Conservation (phyloP, 1,140 invertebrate genomes). For the Spodoptera litura region DNA sequence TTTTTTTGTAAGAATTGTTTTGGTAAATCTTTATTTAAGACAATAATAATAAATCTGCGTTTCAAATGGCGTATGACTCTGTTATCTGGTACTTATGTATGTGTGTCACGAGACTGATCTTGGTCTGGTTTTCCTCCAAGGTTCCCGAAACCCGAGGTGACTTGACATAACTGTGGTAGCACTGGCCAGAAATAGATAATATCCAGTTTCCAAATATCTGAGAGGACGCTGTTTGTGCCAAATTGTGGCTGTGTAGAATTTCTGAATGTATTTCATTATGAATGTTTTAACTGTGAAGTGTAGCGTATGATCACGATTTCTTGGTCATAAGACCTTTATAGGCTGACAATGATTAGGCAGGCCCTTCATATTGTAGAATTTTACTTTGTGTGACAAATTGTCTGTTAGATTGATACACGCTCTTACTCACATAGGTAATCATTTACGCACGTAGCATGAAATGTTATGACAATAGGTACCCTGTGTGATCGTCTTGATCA, state of each 20-base stretch:
- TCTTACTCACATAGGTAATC: too few relatives aligned
- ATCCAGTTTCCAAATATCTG: conserved; percentile 61
- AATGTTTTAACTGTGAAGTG: not conserved
- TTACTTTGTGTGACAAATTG: not conserved
- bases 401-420: too few relatives aligned
- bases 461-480: too few relatives aligned
- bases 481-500: too few relatives aligned
- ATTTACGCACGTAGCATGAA: too few relatives aligned
- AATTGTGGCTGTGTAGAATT: conserved; percentile 23
- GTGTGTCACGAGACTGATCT: conserved; percentile 12
- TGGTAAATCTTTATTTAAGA: not conserved
- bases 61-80: not conserved
- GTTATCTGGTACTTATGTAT: not conserved
- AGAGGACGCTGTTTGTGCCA: conserved; percentile 45
- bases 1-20: not conserved
- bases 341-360: not conserved
- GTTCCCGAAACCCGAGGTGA: conserved; percentile 32
- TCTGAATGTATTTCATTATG: conserved; percentile 41
- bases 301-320: too few relatives aligned
- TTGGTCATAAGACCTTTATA: too few relatives aligned
- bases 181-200: conserved; percentile 59
- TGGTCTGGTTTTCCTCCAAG: conserved; percentile 29
- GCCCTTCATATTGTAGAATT: not conserved
- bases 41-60: not conserved
- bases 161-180: conserved; percentile 37